Evolutionary conservation across 1,140 invertebrate species (phyloP).

Genomic region (Phthorimaea operculella): DNA sequence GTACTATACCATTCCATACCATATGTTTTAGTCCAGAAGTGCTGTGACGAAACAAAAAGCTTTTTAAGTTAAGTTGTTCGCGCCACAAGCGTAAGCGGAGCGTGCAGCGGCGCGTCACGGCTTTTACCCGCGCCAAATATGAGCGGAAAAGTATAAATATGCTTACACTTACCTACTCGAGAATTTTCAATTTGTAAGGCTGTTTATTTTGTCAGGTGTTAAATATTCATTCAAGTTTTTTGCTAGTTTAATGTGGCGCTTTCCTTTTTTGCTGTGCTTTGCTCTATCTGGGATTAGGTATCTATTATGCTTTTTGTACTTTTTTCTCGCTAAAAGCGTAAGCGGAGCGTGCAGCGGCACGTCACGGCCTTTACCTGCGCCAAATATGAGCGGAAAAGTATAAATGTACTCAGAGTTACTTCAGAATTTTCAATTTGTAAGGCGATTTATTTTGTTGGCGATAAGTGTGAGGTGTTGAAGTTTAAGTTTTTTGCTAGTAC

Average conservation of each 20-base stretch:
- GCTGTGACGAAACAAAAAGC: background rate
- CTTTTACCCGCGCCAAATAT: conserved; percentile 29
- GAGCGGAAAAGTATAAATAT: background rate
- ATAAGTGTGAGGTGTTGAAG: background rate
- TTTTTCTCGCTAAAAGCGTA: conserved; percentile 12
- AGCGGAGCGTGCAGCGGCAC: conserved; percentile 25
- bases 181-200: too few relatives aligned
- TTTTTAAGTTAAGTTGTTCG: conserved; percentile 6
- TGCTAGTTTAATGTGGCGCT: too few relatives aligned
- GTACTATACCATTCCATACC: too few relatives aligned
- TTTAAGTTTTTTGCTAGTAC: background rate
- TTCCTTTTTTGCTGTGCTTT: too few relatives aligned
- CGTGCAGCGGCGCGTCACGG: conserved; percentile 26
- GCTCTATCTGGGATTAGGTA: too few relatives aligned
- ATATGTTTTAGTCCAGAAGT: too few relatives aligned
- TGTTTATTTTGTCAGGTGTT: background rate
- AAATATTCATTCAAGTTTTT: too few relatives aligned
- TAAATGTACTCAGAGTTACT: background rate
- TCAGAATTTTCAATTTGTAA: too few relatives aligned
- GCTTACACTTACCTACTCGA: too few relatives aligned
- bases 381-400: conserved; percentile 17
- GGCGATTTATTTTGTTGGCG: too few relatives aligned
- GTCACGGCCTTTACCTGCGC: conserved; percentile 29
- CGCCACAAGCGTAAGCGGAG: conserved; percentile 20
- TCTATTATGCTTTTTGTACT: too few relatives aligned